Evolutionary conservation across 1,140 invertebrate genomes (phyloP).

Genomic region (Polyergus mexicanus): DNA sequence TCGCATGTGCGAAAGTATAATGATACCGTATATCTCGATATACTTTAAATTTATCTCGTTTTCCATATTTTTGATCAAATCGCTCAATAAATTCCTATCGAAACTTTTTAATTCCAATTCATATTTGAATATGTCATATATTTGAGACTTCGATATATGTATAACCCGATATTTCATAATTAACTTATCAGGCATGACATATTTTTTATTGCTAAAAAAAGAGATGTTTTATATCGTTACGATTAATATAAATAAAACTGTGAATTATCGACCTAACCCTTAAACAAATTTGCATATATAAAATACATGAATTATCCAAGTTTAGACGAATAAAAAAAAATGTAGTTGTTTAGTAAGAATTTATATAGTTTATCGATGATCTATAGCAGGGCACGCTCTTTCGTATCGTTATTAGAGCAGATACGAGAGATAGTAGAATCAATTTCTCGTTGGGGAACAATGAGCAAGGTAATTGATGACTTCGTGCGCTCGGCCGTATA

Average conservation of each 20-base stretch:
- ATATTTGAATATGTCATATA: not conserved
- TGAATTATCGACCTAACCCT: not conserved
- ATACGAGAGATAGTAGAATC: constrained; percentile 61
- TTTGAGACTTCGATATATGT: no score
- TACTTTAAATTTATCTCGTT: not conserved
- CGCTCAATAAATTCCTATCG: not conserved
- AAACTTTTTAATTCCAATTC: not conserved
- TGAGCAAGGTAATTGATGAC: constrained; percentile 71
- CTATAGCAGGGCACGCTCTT: not conserved
- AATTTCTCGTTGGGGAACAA: constrained; percentile 65
- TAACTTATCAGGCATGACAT: not conserved
- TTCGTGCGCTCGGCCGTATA: constrained; percentile 49
- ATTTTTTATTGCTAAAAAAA: not conserved
- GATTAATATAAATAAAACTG: not conserved
- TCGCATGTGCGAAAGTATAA: not conserved
- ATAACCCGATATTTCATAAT: not conserved
- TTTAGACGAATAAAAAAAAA: not conserved
- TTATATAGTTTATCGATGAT: constrained; percentile 30
- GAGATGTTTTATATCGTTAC: not conserved
- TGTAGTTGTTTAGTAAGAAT: not conserved
- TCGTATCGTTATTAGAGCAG: constrained; percentile 61
- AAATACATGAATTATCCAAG: not conserved
- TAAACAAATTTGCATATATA: not conserved
- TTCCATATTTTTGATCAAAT: not conserved
- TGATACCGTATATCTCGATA: not conserved